phyloP scores from a whole-genome alignment of 1,140 invertebrate species.

The Palaemon carinicauda region DNA sequence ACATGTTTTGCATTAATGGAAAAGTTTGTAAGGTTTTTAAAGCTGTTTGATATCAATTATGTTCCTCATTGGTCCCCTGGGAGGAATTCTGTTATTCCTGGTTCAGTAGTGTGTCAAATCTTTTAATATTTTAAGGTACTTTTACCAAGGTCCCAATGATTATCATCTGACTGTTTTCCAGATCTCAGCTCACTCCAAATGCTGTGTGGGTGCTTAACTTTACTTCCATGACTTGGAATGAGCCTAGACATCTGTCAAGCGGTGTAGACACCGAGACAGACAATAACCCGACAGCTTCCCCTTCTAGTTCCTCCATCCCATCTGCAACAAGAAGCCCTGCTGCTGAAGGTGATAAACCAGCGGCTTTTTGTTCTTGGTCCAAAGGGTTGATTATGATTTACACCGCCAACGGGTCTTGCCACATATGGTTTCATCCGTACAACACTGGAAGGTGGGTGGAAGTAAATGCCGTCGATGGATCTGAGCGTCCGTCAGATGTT shows the following conservation, averaged over 20 bases:
- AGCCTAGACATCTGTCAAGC: neutral
- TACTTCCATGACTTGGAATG: constrained; percentile 11
- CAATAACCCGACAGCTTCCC: neutral
- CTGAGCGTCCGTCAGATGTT: neutral
- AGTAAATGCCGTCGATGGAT: neutral
- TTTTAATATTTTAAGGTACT: no score
- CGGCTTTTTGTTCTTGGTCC: constrained; percentile 7
- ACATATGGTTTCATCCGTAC: neutral
- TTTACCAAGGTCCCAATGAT: no score
- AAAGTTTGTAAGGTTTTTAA: no score
- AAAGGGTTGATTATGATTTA: neutral
- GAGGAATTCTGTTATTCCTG: no score
- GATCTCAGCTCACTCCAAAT: neutral
- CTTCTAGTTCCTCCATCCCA: neutral
- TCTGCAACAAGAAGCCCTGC: neutral
- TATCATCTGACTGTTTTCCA: neutral
- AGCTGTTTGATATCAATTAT: no score
- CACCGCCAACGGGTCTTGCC: neutral
- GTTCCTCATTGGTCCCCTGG: no score
- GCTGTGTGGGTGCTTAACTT: constrained; percentile 17
- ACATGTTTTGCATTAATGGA: no score
- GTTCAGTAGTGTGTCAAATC: no score
- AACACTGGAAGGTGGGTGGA: neutral
- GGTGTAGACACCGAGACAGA: neutral
- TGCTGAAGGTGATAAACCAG: neutral